These are phyloP conservation scores for Diachrysia chrysitis DNA, from an alignment of 2,888 invertebrate genomes.

Conservation along the genomic window DNA sequence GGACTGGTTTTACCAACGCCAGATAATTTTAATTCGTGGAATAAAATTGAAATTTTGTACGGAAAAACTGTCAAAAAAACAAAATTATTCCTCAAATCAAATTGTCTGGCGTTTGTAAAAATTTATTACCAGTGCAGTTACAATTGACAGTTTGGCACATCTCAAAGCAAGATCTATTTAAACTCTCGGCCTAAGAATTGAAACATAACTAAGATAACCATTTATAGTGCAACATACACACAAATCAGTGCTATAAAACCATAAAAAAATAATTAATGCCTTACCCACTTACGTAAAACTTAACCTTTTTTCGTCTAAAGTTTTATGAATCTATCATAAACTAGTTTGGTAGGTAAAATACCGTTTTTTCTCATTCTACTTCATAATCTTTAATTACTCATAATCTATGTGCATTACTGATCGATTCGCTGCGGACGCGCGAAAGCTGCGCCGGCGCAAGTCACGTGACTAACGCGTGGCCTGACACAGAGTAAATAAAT, in stretches of 20 bases:
- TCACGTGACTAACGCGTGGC: conserved; percentile 76
- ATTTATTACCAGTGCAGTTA: no score
- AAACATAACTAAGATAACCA: no score
- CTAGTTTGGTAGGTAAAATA: conserved; percentile 23
- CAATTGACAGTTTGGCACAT: no score
- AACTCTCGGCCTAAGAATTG: no score
- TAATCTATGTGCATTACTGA: conserved; percentile 54
- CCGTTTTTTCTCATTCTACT: conserved; percentile 40
- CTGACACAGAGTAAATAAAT: not conserved
- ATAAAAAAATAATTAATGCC: conserved; percentile 25
- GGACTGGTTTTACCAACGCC: no score
- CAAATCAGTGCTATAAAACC: not conserved
- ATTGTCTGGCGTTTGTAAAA: no score
- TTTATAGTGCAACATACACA: not conserved
- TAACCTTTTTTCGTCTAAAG: conserved; percentile 28
- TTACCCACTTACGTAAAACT: conserved; percentile 6
- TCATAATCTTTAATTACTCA: conserved; percentile 47
- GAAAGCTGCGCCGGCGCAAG: conserved; percentile 52
- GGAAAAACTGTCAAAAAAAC: no score
- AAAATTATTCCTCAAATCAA: no score
- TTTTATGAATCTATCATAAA: conserved; percentile 19
- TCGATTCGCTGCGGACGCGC: conserved; percentile 48
- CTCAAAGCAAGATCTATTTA: no score
- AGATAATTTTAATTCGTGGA: no score
- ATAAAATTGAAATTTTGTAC: no score